Percentiles rank a stretch among this genome's conserved stretches.
Evolutionary conservation across 1,140 invertebrate species (phyloP).

Genomic region (Copidosoma floridanum): DNA sequence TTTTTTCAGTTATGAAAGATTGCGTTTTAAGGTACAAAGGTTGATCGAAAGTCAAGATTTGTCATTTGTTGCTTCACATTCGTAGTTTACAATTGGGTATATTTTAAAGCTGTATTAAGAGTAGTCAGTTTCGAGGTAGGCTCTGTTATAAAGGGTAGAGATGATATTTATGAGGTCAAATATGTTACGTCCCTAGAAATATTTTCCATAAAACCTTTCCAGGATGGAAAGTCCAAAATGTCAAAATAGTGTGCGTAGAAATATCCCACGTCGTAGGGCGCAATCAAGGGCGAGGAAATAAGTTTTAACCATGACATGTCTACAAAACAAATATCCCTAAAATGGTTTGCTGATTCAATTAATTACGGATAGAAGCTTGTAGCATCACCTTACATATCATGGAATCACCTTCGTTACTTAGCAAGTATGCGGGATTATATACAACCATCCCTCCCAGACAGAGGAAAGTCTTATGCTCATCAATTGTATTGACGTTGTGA

Average conservation of each 20-base stretch:
- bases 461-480: slow-evolving; percentile 35
- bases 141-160: not conserved
- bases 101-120: not conserved
- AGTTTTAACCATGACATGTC: not conserved
- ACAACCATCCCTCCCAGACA: slow-evolving; percentile 31
- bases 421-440: not conserved
- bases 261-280: not conserved
- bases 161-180: not conserved
- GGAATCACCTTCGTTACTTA: not conserved
- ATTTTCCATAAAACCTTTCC: not conserved
- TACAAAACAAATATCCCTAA: not conserved
- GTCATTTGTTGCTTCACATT: not conserved
- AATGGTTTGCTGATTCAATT: not conserved
- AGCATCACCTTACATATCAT: not conserved
- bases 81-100: not conserved
- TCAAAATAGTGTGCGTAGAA: not conserved
- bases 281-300: not conserved
- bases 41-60: slow-evolving; percentile 3
- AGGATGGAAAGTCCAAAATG: not conserved
- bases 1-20: slow-evolving; percentile 38
- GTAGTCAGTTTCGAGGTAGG: not conserved
- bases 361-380: not conserved
- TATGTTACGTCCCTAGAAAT: not conserved
- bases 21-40: not conserved
- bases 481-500: slow-evolving; percentile 32